Base-by-base conservation (phyloP, 2,797 vertebrate genomes). In the Thalassophryne amazonica region DNA sequence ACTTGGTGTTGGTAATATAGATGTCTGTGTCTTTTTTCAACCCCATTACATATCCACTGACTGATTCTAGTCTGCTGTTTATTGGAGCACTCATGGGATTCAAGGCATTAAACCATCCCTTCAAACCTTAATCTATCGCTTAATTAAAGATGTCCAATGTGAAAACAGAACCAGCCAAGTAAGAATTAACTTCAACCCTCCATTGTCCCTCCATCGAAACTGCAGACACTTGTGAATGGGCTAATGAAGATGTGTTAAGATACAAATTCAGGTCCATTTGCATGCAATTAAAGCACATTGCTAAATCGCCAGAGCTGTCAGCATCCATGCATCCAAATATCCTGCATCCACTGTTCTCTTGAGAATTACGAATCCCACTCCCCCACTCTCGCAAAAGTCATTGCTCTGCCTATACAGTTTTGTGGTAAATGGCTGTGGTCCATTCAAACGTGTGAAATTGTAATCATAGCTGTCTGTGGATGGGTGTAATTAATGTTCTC, bases 91-190 rank as follows among this genome's bases (percentile, higher is more conserved):
- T 93, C 92, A 71, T 85, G 93, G 91, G 91, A 93, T 89, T 68
- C 77, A 61, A 37, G 40, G 79, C 86, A 90, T 91, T 91, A 91
- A 93, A 90, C 55, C 85, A 63, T 87, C 89, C 89, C 89, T 90
- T 93, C 92, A 92, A 89, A 93, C 91, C 80, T 87, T 92, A 93
- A 95, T 95, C 91, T 94, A 93, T 91, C 84, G 91, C 88, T 94
- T 95, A 94, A 95, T 95, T 95, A 95, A 93, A 91, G 83, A 91
- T 92, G 88, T 86, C 87, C 90, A 85, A 85, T 91, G 91, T 90
- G 93, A 93, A 93, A 94, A 92, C 88, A 88, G 88, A 91, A 86
- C 76, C 78, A 67, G 86, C 77, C 86, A 76, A 78, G 89, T 85
- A 87, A 87, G 84, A 91, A 87, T 83, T 85, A 90, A 91, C 83